These are phyloP conservation scores for Lineus longissimus DNA, from an alignment of 1,140 invertebrate species.

Conservation along the genomic window DNA sequence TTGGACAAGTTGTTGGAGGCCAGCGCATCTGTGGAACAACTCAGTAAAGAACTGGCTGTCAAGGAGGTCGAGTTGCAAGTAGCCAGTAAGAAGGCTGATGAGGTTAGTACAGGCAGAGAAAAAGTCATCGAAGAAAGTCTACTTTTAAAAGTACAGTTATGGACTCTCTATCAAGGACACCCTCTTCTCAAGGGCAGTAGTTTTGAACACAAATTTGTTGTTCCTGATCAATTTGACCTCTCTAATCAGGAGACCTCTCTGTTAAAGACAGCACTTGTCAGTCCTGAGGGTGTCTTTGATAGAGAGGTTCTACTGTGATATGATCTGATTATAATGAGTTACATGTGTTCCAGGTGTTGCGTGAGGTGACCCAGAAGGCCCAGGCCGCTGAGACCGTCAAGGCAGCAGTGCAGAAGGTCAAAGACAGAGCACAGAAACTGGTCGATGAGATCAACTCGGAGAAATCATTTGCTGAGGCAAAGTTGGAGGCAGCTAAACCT, in stretches of 20 bases:
- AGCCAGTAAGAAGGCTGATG: slow-evolving; percentile 84
- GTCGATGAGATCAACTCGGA: slow-evolving; percentile 83
- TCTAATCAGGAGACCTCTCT: no score
- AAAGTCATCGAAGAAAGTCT: no score
- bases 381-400: slow-evolving; percentile 92
- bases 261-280: no score
- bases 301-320: no score
- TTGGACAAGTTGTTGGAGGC: slow-evolving; percentile 91
- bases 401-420: slow-evolving; percentile 88
- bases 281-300: no score
- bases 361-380: slow-evolving; percentile 63
- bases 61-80: slow-evolving; percentile 90
- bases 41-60: slow-evolving; percentile 86
- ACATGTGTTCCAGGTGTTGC: slow-evolving; percentile 51
- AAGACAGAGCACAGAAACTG: slow-evolving; percentile 77
- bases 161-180: no score
- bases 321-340: no score
- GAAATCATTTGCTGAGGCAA: slow-evolving; percentile 83
- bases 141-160: no score
- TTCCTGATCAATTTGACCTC: no score
- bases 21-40: slow-evolving; percentile 80
- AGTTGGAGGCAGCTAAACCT: slow-evolving; percentile 86
- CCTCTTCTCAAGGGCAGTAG: no score
- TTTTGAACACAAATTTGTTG: no score
- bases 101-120: slow-evolving; percentile 41